Evolutionary conservation across 2,888 invertebrate species (phyloP).

Genomic region (Baccha elongata): DNA sequence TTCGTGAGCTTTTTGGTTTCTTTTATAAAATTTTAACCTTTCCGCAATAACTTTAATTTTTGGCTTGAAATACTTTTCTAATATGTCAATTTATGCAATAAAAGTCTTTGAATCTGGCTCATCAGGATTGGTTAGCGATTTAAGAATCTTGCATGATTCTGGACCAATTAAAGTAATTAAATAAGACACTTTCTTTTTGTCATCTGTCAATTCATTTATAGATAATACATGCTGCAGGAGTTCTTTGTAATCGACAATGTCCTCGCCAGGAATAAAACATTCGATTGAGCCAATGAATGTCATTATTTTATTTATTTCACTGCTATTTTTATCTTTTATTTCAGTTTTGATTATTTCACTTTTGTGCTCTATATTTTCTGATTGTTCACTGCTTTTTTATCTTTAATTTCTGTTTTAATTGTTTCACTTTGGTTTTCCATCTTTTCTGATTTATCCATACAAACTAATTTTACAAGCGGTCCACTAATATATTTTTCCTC

Average conservation of each 20-base stretch:
- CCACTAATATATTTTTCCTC: no score
- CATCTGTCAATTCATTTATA: constrained; percentile 12
- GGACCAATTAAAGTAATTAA: no score
- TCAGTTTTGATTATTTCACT: background rate
- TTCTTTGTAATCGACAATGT: constrained; percentile 31
- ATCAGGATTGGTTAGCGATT: constrained; percentile 23
- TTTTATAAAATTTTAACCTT: no score
- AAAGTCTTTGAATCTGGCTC: no score
- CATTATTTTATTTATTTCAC: constrained; percentile 1
- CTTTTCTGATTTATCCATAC: no score
- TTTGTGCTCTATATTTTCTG: background rate
- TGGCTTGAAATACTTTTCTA: constrained; percentile 32
- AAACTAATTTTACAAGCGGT: no score
- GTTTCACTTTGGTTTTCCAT: no score
- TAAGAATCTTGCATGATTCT: constrained; percentile 18
- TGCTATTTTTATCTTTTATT: background rate
- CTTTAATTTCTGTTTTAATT: no score
- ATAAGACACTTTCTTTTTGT: constrained; percentile 21
- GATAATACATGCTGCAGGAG: constrained; percentile 29
- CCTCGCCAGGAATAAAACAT: constrained; percentile 20
- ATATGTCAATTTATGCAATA: constrained; percentile 8
- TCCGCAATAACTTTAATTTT: no score
- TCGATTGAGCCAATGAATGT: constrained; percentile 13
- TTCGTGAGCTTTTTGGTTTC: no score
- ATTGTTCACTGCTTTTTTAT: no score